phyloP scores from a whole-genome alignment of 2,888 invertebrate genomes.

The Agonopterix arenella region DNA sequence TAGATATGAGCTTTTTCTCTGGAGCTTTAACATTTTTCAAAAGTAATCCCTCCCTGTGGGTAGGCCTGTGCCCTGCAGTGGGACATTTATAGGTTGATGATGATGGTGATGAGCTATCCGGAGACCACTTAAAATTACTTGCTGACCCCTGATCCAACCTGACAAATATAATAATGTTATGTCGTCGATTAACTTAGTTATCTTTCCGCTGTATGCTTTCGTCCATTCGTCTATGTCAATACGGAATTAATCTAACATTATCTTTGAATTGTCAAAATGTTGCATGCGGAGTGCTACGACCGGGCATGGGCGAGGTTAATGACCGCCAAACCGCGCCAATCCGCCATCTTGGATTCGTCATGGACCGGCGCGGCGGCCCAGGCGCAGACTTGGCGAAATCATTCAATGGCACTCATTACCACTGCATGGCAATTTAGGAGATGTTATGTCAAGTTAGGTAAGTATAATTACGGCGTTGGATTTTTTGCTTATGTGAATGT shows the following conservation, averaged over 20 bases:
- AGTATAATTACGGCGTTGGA: too few relatives aligned
- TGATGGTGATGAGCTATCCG: too few relatives aligned
- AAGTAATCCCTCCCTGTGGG: too few relatives aligned
- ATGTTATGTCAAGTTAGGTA: background rate
- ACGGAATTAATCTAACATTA: constrained; percentile 11
- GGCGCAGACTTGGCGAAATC: constrained; percentile 1
- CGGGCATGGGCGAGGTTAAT: constrained; percentile 52
- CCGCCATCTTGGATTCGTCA: constrained; percentile 71
- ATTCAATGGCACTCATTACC: background rate
- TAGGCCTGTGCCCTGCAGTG: too few relatives aligned
- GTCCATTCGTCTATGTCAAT: constrained; percentile 4
- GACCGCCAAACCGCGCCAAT: constrained; percentile 71
- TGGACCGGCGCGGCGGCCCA: constrained; percentile 42
- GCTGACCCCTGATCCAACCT: too few relatives aligned
- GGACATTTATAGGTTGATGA: too few relatives aligned
- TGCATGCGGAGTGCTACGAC: constrained; percentile 44
- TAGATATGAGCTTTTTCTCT: too few relatives aligned
- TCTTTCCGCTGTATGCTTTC: background rate
- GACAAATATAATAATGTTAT: too few relatives aligned
- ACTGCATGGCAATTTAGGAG: background rate
- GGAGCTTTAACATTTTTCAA: too few relatives aligned
- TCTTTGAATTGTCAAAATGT: constrained; percentile 41
- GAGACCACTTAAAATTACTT: too few relatives aligned
- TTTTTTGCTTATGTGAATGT: too few relatives aligned
- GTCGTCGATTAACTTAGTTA: too few relatives aligned